Evolutionary conservation across 2,797 vertebrate genomes (phyloP).

Genomic region (Stomatorhinus walkeri): DNA sequence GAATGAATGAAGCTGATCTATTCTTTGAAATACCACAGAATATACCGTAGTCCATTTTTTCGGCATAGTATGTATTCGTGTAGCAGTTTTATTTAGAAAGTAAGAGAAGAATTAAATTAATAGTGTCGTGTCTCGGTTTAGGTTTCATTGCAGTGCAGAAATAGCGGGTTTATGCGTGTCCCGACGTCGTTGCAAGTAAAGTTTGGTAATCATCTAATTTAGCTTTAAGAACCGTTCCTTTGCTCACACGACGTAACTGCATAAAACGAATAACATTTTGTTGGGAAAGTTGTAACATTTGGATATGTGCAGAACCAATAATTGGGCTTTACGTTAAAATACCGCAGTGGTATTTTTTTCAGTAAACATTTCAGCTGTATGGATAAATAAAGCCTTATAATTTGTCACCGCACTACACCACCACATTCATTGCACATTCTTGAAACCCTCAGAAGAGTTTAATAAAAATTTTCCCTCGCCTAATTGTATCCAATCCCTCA

Average conservation of each 20-base stretch:
- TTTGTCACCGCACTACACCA: neutral
- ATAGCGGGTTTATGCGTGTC: neutral
- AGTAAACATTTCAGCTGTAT: neutral
- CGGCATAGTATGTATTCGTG: neutral
- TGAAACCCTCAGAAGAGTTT: neutral
- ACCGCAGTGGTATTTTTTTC: neutral
- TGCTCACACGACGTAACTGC: neutral
- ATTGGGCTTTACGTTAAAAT: neutral
- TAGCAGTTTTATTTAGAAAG: neutral
- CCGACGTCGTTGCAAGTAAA: neutral
- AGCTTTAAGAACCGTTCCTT: neutral
- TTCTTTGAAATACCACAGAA: neutral
- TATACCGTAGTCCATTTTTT: neutral
- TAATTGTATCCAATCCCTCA: neutral
- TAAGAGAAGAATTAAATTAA: neutral
- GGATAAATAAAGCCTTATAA: neutral
- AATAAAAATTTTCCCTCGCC: neutral
- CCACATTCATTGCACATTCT: neutral
- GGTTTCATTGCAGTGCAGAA: neutral
- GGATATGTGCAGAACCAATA: neutral
- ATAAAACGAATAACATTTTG: neutral
- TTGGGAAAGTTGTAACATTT: neutral
- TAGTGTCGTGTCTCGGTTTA: neutral
- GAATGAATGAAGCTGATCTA: neutral
- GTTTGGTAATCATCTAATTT: neutral